Evolutionary conservation across 2,797 vertebrate species (phyloP).

Genomic region (Oreortyx pictus): DNA sequence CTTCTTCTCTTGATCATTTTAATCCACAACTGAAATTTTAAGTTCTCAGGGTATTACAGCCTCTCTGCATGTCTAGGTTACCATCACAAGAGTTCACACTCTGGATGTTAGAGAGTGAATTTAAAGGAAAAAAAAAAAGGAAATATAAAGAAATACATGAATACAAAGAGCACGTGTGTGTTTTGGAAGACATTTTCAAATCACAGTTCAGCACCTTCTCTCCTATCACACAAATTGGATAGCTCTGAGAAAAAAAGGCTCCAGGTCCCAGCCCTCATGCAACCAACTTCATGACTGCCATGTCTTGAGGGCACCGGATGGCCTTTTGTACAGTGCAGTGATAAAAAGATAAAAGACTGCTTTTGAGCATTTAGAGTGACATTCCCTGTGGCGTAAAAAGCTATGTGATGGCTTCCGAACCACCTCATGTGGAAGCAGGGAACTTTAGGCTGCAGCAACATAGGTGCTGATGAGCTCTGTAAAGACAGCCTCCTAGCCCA

Average conservation of each 20-base stretch:
- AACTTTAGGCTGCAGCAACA: neutral
- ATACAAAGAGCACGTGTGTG: neutral
- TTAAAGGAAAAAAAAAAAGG: constrained; percentile 37
- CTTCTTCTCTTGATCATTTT: constrained; percentile 58
- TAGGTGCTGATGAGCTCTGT: neutral
- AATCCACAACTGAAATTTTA: constrained; percentile 61
- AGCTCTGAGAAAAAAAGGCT: neutral
- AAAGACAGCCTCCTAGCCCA: neutral
- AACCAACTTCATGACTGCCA: neutral
- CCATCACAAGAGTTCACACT: constrained; percentile 48
- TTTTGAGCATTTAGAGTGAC: neutral
- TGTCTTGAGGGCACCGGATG: neutral
- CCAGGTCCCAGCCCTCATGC: neutral
- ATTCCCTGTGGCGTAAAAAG: neutral
- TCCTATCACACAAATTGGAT: neutral
- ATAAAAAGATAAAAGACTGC: neutral
- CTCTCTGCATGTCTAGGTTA: constrained; percentile 60
- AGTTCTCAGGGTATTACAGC: constrained; percentile 46
- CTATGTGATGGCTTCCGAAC: neutral
- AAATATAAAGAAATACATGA: constrained; percentile 39
- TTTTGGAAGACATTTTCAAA: constrained; percentile 46
- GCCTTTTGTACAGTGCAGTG: neutral
- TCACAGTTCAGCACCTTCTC: neutral
- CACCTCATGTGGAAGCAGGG: neutral
- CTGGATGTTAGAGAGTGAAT: constrained; percentile 53